Evolutionary conservation across 2,113 vertebrate genomes (phyloP).

Genomic region (Etheostoma cragini): DNA sequence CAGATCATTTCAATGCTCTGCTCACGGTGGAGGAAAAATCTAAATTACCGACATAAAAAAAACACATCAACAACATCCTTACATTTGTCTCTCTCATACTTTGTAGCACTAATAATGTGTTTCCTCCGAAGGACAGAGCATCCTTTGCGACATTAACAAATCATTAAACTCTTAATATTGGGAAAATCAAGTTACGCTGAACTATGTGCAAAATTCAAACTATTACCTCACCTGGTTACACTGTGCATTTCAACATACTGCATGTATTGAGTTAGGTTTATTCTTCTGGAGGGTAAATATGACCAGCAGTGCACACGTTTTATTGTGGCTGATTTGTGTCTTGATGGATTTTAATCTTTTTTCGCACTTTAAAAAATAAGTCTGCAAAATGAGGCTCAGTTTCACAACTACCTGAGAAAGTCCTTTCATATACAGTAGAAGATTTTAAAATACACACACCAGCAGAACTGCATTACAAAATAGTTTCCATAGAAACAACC

Average conservation of each 20-base stretch:
- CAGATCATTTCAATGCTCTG: neutral
- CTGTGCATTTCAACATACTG: conserved; percentile 17
- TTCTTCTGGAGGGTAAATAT: neutral
- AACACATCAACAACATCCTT: neutral
- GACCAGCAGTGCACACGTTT: neutral
- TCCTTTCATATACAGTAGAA: neutral
- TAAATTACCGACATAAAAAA: neutral
- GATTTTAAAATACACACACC: neutral
- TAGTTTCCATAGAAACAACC: conserved; percentile 60
- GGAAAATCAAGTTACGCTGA: neutral
- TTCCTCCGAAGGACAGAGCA: neutral
- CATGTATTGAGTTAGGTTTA: neutral
- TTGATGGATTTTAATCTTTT: no score
- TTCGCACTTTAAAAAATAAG: no score
- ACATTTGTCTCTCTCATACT: neutral
- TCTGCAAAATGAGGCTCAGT: no score
- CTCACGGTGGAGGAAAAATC: neutral
- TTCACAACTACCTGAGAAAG: neutral
- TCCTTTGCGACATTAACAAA: neutral
- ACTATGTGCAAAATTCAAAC: neutral
- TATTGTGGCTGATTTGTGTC: neutral
- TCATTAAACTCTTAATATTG: neutral
- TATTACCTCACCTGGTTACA: conserved; percentile 20
- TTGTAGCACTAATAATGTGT: neutral
- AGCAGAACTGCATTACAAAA: conserved; percentile 1